Percentiles rank a stretch among this genome's conserved stretches.
Evolutionary conservation across 1,140 invertebrate species (phyloP).

Genomic region (Augochlora pura): DNA sequence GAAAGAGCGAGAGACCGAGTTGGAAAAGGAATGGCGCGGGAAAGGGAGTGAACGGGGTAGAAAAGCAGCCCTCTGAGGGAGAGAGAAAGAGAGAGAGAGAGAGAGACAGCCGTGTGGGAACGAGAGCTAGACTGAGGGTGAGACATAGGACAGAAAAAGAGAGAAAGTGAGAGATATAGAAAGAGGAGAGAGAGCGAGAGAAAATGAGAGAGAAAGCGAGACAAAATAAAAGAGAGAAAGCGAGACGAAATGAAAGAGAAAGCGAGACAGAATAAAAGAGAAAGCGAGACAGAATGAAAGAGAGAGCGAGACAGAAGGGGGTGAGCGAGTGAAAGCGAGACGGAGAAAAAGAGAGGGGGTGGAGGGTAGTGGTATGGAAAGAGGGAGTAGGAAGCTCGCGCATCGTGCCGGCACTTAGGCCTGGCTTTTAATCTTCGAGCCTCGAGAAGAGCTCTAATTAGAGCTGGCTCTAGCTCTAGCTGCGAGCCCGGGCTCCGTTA

Average conservation of each 20-base stretch:
- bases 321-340: too few relatives aligned
- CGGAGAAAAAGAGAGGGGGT: too few relatives aligned
- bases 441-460: conserved; percentile 77
- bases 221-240: conserved; percentile 35
- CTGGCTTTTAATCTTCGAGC: conserved; percentile 76
- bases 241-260: too few relatives aligned
- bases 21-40: conserved; percentile 16
- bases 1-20: conserved; percentile 7
- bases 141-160: conserved; percentile 16
- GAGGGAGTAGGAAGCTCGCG: conserved; percentile 53
- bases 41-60: conserved; percentile 9
- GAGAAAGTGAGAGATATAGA: conserved; percentile 8
- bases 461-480: conserved; percentile 70
- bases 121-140: too few relatives aligned
- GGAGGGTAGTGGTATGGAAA: background rate
- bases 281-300: conserved; percentile 19
- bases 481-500: conserved; percentile 64
- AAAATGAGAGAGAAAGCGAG: too few relatives aligned
- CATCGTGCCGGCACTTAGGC: conserved; percentile 73
- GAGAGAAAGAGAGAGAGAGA: conserved; percentile 17
- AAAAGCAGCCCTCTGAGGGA: conserved; percentile 9
- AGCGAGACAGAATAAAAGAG: background rate
- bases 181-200: conserved; percentile 2
- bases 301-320: background rate
- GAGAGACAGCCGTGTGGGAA: conserved; percentile 3